Conservation (phyloP, 2,113 vertebrate species). For the Leucopternis melanops region DNA sequence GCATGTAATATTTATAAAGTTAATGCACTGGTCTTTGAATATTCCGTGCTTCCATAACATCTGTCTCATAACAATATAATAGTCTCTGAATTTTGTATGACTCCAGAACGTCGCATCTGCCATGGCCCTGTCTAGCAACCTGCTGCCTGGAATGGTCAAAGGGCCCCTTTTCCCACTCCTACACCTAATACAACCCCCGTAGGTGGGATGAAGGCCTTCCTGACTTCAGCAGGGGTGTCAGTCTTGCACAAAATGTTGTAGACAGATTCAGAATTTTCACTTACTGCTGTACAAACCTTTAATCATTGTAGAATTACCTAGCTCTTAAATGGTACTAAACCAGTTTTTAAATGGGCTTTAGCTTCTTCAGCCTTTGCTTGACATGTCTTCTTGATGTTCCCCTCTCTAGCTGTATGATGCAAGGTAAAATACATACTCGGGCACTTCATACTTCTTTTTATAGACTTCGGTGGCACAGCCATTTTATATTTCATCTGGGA, state of each 20-base stretch:
- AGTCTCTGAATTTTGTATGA: slow-evolving; percentile 34
- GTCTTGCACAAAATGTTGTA: not conserved
- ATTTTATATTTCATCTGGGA: not conserved
- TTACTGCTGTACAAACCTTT: not conserved
- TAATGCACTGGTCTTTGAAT: slow-evolving; percentile 20
- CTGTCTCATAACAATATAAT: slow-evolving; percentile 18
- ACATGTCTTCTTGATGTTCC: not conserved
- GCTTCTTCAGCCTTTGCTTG: not conserved
- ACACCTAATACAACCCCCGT: not conserved
- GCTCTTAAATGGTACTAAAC: not conserved
- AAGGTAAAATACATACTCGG: not conserved
- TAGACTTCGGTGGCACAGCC: not conserved
- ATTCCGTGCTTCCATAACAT: not conserved
- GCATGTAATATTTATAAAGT: slow-evolving; percentile 35
- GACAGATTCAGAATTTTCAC: not conserved
- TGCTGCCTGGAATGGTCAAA: not conserved
- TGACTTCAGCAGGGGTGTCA: not conserved
- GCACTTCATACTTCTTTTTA: not conserved
- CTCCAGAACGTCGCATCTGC: not conserved
- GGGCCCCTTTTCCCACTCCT: not conserved
- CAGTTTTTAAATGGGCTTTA: not conserved
- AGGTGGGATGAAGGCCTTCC: not conserved
- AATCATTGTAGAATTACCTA: not conserved
- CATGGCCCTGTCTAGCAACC: not conserved
- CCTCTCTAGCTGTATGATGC: not conserved